Evolutionary conservation across 1,140 invertebrate genomes (phyloP), one percentile per base, ranked within the genome.

Genomic region (Diachasma alloeum): DNA sequence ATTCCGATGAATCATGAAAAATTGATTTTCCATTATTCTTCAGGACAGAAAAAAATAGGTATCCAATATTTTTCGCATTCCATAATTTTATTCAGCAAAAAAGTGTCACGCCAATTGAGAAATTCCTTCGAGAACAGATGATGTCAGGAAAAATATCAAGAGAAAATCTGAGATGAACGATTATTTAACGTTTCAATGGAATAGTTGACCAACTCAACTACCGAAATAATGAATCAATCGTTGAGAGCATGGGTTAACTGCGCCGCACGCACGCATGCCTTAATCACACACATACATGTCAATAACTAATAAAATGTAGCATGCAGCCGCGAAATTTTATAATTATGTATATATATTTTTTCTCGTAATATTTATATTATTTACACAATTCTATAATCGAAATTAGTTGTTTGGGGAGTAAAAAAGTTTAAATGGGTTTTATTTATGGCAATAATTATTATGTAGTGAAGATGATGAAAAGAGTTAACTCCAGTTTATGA

Each of bases 311-410:
- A 26, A 77, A 68, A 53, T 77, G 39, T 66, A 68, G 22, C 68
- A 72, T 77, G 63, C 66, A 70, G 36, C 46, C 71, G 59, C 69
- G 59, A 74, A 75, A 78, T 75, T 66, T 59, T 37, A 76, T 76
- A 59, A 71, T 66, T 68, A 68, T 72, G 56, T 77, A 77, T 77
- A 73, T 74, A 66, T 75, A 26, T 63, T 63, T 63, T 59, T 63
- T 63, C 19, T 63, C 13, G 59, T 74, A 67, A 70, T 78, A 78
- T 78, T 73, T 78, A 78, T 78, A 78, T 56, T 78, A 78, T 78
- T 78, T 78, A 78, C 77, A 78, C 31, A 46, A 71, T 6, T 75
- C 73, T 66, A 68, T 75, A 59, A 31, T 44, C 24, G 63, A 26
- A 69, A 26, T 37, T 75, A 68, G 42, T n/a, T 19, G 11, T 24